A percentile compares a stretch with the other conserved stretches of the same genome.
These are phyloP conservation scores for Liodrosophila aerea DNA, from an alignment of 2,888 invertebrate genomes.

Conservation along the genomic window DNA sequence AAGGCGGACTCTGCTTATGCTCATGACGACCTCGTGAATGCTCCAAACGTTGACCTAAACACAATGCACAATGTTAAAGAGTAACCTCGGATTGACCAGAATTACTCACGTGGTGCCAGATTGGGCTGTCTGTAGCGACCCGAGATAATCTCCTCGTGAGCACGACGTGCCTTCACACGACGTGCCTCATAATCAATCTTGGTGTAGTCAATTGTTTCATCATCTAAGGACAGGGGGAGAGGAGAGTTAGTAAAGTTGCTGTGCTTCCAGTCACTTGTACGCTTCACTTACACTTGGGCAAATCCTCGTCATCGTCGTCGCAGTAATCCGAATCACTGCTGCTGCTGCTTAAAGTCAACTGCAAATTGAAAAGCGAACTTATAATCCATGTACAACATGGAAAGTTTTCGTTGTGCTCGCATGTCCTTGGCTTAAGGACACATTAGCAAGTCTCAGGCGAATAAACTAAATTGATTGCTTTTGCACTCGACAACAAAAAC, in stretches of 20 bases:
- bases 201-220: slow-evolving; percentile 82
- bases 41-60: slow-evolving; percentile 62
- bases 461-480: slow-evolving; percentile 40
- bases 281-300: slow-evolving; percentile 80
- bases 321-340: slow-evolving; percentile 82
- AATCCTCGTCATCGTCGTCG: slow-evolving; percentile 81
- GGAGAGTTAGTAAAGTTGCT: not conserved
- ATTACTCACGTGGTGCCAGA: slow-evolving; percentile 79
- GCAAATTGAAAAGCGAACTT: slow-evolving; percentile 8
- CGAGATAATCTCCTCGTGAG: slow-evolving; percentile 82
- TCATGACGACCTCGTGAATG: slow-evolving; percentile 47
- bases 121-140: slow-evolving; percentile 82
- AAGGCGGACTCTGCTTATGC: slow-evolving; percentile 65
- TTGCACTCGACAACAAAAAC: slow-evolving; percentile 13
- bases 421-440: slow-evolving; percentile 23
- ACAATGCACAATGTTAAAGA: too few species aligned
- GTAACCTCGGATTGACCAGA: not conserved
- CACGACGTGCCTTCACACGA: slow-evolving; percentile 81
- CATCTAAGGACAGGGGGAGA: slow-evolving; percentile 56
- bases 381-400: not conserved
- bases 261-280: too few species aligned
- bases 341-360: slow-evolving; percentile 82
- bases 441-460: slow-evolving; percentile 14
- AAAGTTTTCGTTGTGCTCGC: too few species aligned
- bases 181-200: slow-evolving; percentile 82